Percentiles rank a stretch among this genome's conserved stretches.
phyloP scores from a whole-genome alignment of 2,888 invertebrate genomes.

The Dendrolimus pini region DNA sequence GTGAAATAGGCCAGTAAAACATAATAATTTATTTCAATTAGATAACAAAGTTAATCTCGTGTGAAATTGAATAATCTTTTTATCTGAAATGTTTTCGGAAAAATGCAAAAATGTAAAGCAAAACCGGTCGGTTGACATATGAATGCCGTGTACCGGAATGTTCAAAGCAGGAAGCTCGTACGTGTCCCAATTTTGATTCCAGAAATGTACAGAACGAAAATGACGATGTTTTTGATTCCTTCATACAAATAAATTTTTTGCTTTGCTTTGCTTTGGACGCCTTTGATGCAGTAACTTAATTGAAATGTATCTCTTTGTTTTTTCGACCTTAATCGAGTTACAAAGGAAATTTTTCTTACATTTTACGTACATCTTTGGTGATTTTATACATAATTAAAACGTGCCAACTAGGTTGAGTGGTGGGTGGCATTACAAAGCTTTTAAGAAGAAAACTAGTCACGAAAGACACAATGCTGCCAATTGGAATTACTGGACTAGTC shows the following conservation, averaged over 20 bases:
- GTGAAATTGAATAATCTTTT: constrained; percentile 50
- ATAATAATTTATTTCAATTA: constrained; percentile 18
- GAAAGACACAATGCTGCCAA: neutral
- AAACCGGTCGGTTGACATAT: constrained; percentile 31
- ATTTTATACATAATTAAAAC: neutral
- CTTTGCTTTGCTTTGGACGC: too few species aligned
- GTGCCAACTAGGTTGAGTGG: neutral
- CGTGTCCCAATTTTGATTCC: constrained; percentile 47
- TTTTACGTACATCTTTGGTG: neutral
- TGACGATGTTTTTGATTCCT: constrained; percentile 8
- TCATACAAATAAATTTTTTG: neutral
- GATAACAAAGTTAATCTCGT: constrained; percentile 45
- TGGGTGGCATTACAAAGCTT: neutral
- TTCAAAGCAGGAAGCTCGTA: constrained; percentile 42
- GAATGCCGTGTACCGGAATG: constrained; percentile 41
- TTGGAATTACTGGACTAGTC: neutral
- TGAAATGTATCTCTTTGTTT: neutral
- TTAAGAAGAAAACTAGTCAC: neutral
- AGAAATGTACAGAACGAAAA: constrained; percentile 22
- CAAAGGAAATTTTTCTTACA: neutral
- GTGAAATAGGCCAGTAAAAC: neutral
- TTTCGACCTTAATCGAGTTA: neutral
- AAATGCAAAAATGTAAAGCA: constrained; percentile 32
- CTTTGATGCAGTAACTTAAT: neutral
- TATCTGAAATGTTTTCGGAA: constrained; percentile 20